These are phyloP conservation scores for Meloidogyne hapla DNA, from an alignment of 1,140 invertebrate species.

Conservation along the genomic window DNA sequence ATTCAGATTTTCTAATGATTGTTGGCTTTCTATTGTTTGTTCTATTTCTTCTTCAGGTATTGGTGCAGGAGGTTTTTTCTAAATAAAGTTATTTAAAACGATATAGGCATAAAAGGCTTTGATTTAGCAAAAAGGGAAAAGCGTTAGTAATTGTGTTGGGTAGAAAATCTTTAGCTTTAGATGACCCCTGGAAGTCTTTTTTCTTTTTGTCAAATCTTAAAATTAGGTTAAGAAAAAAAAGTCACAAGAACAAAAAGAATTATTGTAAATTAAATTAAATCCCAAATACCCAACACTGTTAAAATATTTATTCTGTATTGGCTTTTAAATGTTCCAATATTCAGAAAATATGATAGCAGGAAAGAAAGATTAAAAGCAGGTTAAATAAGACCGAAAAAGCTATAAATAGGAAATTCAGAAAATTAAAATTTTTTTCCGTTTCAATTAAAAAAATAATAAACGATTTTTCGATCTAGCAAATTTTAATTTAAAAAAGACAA, in stretches of 20 bases:
- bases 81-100: background rate
- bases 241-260: too few relatives aligned
- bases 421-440: too few relatives aligned
- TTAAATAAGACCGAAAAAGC: too few relatives aligned
- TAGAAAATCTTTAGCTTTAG: too few relatives aligned
- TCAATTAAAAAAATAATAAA: too few relatives aligned
- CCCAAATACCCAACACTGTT: background rate
- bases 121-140: background rate
- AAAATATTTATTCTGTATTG: too few relatives aligned
- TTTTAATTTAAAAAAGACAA: constrained; percentile 9
- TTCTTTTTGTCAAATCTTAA: too few relatives aligned
- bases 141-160: background rate
- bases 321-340: background rate
- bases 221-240: too few relatives aligned
- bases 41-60: constrained; percentile 10
- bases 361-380: background rate
- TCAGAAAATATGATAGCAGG: background rate
- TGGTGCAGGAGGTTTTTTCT: constrained; percentile 16
- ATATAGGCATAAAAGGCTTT: background rate
- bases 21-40: background rate
- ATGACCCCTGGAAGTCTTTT: too few relatives aligned
- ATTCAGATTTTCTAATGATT: background rate
- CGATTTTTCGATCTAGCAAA: background rate
- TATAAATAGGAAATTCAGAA: too few relatives aligned
- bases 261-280: too few relatives aligned